Base-by-base conservation (phyloP, 2,888 invertebrate species). In the Nephrotoma guestfalica region DNA sequence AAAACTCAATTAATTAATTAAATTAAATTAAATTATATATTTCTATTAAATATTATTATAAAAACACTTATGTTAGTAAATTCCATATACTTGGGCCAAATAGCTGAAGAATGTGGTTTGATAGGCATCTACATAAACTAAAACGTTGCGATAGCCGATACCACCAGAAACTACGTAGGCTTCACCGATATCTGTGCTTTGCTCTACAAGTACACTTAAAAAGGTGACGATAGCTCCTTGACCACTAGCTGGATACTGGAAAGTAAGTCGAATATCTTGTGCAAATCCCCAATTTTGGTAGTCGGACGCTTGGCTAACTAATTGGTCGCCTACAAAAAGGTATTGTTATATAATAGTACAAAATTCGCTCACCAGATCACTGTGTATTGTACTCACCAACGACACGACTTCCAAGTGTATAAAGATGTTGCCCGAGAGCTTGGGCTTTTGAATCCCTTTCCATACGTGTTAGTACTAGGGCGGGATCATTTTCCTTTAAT, bases 171-270 rank as follows among this genome's bases (percentile, higher is more conserved):
- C 88, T 84, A 91, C 89, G 86, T 87, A 90, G 6, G 89, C 89
- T 40, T 88, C 88, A 88, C 83, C 91, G 1, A 89, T 88, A 18
- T 88, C 88, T 3, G 89, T 89, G n/a, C 89, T 88, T 45, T 90
- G 88, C 86, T 90, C 90, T 87, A 89, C 89, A 47, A 89, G 89
- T 45, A 91, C 89, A 87, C 90, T 89, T 41, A 90, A 88, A 85
- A 88, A 88, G 51, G 90, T 91, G 18, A 91, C 87, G 0, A 89
- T 89, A 45, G 89, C 88, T 6, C 88, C 89, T 0, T 87, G 85
- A 71, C 90, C 90, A 0, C 87, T 83, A 87, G 90, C 89, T 3
- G 91, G 91, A 87, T 91, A 91, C 0, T 89, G 90, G 47, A 91
- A 86, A 87, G 90, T 90, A 4, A 90, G 83, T 86, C 89, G 89